Evolutionary conservation across 2,888 invertebrate genomes (phyloP), one percentile per base, ranked within the genome.

Genomic region (Campoletis raptor): DNA sequence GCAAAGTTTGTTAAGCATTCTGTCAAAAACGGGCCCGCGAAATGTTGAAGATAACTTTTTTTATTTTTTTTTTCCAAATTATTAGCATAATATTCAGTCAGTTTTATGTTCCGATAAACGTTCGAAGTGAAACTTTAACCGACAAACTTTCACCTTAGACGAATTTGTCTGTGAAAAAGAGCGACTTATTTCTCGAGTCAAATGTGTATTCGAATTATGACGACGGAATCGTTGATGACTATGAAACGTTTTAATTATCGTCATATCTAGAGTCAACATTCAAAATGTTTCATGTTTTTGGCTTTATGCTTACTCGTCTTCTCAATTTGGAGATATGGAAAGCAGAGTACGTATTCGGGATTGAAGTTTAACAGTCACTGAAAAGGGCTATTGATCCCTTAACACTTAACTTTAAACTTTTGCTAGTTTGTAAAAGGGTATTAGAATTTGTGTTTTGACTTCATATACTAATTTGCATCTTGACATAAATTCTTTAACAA

Each of bases 41-140:
- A 15, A 61, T 15, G 15, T 6, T 15, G 9, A 21, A 3, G 30
- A 6, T 61, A 61, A 61, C 30, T 30, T 61, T 30, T 61, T 15
- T 12, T 61, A 61, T 61, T 30, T 61, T 15, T 12, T 61, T 0
- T n/a, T n/a, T n/a, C n/a, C n/a, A n/a, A 61, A 30, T 5, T 61
- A 61, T 61, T 30, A 30, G 30, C 15, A 30, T 3, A 12, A 61
- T 15, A 15, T 10, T 30, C 30, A 61, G 12, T 57, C 24, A 12
- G 24, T 4, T 5, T 12, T n/a, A 12, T 61, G 48, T 30, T 61
- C 12, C 24, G 21, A 48, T 30, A 30, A 48, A 18, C 9, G 36
- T 70, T 70, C 30, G 15, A 48, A 24, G 73, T 73, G 73, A 57
- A 52, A 73, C 73, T 48, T 48, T 15, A 36, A n/a, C 54, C 6